Conservation (phyloP, 2,888 invertebrate species). For the Cosmorhoe ocellata region DNA sequence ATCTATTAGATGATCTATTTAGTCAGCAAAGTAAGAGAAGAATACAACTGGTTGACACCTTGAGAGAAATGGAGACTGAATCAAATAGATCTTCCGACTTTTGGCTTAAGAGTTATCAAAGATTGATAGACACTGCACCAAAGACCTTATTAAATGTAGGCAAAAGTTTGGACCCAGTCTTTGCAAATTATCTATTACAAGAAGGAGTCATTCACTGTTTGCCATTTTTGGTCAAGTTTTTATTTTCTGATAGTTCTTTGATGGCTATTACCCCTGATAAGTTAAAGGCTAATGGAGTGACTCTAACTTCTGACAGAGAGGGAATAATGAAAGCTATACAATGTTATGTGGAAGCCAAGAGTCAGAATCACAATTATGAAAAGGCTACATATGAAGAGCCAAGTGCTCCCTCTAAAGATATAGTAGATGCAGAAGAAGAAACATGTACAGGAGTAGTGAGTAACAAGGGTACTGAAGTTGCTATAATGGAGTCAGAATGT, state of each 20-base stretch:
- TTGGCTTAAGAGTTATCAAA: slow-evolving; percentile 92
- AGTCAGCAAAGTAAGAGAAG: slow-evolving; percentile 86
- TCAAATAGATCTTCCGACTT: slow-evolving; percentile 82
- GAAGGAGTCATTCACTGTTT: slow-evolving; percentile 89
- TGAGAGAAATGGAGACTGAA: slow-evolving; percentile 87
- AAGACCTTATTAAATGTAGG: slow-evolving; percentile 84
- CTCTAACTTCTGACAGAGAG: slow-evolving; percentile 79
- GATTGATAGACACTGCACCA: slow-evolving; percentile 89
- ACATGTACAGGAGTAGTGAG: slow-evolving; percentile 60
- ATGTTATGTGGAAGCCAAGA: slow-evolving; percentile 77
- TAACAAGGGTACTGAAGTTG: slow-evolving; percentile 50
- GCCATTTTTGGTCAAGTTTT: slow-evolving; percentile 86
- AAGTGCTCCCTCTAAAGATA: slow-evolving; percentile 49
- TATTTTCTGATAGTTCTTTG: slow-evolving; percentile 78
- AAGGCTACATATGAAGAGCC: slow-evolving; percentile 39
- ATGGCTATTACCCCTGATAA: slow-evolving; percentile 79
- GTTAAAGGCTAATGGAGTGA: slow-evolving; percentile 83
- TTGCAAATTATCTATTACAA: slow-evolving; percentile 86
- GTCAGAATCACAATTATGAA: slow-evolving; percentile 48
- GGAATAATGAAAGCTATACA: slow-evolving; percentile 85
- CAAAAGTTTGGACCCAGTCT: slow-evolving; percentile 84
- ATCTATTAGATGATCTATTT: slow-evolving; percentile 85
- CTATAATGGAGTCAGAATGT: slow-evolving; percentile 85
- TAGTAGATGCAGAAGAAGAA: slow-evolving; percentile 42
- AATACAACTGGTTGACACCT: slow-evolving; percentile 84